Percentiles rank a stretch among this genome's conserved stretches.
Evolutionary conservation across 2,888 invertebrate genomes (phyloP).

Genomic region (Luperina testacea): DNA sequence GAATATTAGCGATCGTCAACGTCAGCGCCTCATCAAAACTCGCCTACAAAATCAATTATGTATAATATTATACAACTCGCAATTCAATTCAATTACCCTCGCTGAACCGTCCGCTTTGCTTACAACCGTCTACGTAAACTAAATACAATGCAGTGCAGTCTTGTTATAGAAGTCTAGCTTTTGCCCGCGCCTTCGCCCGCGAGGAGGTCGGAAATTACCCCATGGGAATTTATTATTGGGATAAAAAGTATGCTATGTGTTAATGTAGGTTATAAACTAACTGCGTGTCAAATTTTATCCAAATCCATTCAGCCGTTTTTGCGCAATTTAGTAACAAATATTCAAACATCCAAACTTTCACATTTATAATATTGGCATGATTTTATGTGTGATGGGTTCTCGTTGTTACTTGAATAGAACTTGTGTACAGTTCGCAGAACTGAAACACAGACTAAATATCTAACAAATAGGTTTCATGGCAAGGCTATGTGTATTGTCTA

Average conservation of each 20-base stretch:
- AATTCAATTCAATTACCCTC: conserved; percentile 24
- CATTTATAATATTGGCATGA: background rate
- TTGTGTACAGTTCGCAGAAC: background rate
- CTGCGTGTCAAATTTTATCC: background rate
- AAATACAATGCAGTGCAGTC: conserved; percentile 22
- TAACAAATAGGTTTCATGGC: background rate
- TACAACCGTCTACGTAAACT: conserved; percentile 21
- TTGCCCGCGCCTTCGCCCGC: background rate
- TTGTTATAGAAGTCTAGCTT: background rate
- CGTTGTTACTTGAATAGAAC: conserved; percentile 20
- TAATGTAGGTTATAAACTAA: background rate
- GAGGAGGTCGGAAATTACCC: background rate
- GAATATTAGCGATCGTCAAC: background rate
- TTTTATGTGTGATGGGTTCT: conserved; percentile 23
- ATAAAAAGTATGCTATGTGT: background rate
- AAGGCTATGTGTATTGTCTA: background rate
- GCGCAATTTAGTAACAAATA: background rate
- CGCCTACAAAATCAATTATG: background rate
- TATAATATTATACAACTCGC: conserved; percentile 7
- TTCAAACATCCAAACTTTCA: background rate
- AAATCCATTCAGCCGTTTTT: background rate
- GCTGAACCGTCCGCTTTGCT: conserved; percentile 3
- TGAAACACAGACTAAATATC: background rate
- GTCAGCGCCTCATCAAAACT: background rate
- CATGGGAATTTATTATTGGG: background rate